Evolutionary conservation across 2,113 vertebrate species (phyloP).

Genomic region (Odobenus rosmarus): DNA sequence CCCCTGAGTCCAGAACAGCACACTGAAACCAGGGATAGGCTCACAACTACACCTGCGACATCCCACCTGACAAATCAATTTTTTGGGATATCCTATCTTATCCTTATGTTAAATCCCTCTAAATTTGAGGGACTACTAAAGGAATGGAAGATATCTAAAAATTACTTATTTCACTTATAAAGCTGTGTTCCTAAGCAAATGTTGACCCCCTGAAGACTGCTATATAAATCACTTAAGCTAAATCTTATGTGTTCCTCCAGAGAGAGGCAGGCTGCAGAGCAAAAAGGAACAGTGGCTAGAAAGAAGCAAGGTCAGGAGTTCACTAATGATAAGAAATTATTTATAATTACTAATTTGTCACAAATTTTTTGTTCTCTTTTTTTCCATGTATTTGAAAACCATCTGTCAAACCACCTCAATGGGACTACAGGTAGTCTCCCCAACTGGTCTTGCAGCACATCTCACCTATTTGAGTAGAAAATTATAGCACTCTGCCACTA

Average conservation of each 20-base stretch:
- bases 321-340: not conserved
- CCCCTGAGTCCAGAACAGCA: not conserved
- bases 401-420: too few relatives aligned
- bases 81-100: not conserved
- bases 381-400: not conserved
- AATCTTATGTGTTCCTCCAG: not conserved
- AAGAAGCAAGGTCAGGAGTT: not conserved
- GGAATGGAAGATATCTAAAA: not conserved
- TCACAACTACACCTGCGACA: accelerated
- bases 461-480: not conserved
- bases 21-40: too few relatives aligned
- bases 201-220: not conserved
- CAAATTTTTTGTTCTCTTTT: not conserved
- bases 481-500: not conserved
- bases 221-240: not conserved
- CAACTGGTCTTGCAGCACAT: not conserved
- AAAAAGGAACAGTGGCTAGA: not conserved
- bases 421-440: not conserved
- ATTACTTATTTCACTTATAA: not conserved
- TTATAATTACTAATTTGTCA: too few relatives aligned
- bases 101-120: not conserved
- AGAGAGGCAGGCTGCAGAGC: not conserved
- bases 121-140: not conserved
- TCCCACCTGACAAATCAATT: not conserved
- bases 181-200: not conserved